Evolutionary conservation across 2,113 vertebrate genomes (phyloP), one percentile per base, ranked within the genome.

Genomic region (Daphoenositta chrysoptera): DNA sequence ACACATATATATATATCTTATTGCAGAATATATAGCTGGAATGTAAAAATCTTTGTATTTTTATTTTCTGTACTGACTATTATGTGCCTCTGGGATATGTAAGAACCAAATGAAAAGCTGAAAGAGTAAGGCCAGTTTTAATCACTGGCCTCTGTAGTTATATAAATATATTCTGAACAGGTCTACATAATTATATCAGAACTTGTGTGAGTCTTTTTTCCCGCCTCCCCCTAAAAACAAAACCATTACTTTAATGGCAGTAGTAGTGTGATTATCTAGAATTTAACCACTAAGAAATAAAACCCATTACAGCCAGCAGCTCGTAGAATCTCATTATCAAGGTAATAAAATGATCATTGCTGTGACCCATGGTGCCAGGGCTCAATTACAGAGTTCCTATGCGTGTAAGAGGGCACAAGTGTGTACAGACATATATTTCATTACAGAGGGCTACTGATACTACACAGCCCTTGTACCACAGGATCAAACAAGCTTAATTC

Each of bases 51-150:
- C 71, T 92, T 87, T 95, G 58, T 95, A 94, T 96, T 91, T 94
- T 94, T 94, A 93, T 96, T 95, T 96, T 93, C 87, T 95, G 73
- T 86, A 91, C 79, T 97, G 66, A 91, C 85, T 94, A 86, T 66
- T 83, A 31, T 71, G 90, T 97, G 95, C 93, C 96, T 97, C 95
- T 93, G 45, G 27, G 23, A 95, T 93, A 76, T 81, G 63, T 89
- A 83, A 95, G 63, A 96, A 35, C 64, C 54, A 78, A 86, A 57
- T 53, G 50, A 81, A 88, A 90, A 96, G 56, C 80, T 95, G 72
- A 87, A 93, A 94, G 72, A 75, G 8, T 50, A 71, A 85, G 37
- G 72, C 78, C 85, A 95, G 56, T 72, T 94, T 90, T 87, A 64
- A 88, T 71, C 77, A 70, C 80, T 84, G 87, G 65, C 50, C 60